Evolutionary conservation across 2,113 vertebrate species (phyloP).

Genomic region (human (Homo sapiens)): GRCh38 chr13:72772001-72772500

Average conservation of each 20-base stretch:
- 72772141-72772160: conserved; percentile 81
- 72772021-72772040: not conserved
- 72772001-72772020: conserved; percentile 4
- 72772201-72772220: conserved; percentile 98
- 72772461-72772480: not conserved
- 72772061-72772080: not conserved
- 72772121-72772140: not conserved
- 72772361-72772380: not conserved
- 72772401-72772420: not conserved
- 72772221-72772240: conserved; percentile 98
- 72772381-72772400: not conserved
- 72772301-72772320: not conserved
- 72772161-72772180: conserved; percentile 92
- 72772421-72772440: too few species aligned
- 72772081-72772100: not conserved
- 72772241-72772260: conserved; percentile 91
- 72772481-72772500: not conserved
- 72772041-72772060: not conserved
- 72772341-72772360: not conserved
- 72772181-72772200: conserved; percentile 95
- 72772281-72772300: not conserved
- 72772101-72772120: conserved; percentile 29
- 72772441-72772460: not conserved
- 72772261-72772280: conserved; percentile 92
- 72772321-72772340: not conserved